Evolutionary conservation across 1,140 invertebrate species (phyloP).

Genomic region (Agrypnia vestita): DNA sequence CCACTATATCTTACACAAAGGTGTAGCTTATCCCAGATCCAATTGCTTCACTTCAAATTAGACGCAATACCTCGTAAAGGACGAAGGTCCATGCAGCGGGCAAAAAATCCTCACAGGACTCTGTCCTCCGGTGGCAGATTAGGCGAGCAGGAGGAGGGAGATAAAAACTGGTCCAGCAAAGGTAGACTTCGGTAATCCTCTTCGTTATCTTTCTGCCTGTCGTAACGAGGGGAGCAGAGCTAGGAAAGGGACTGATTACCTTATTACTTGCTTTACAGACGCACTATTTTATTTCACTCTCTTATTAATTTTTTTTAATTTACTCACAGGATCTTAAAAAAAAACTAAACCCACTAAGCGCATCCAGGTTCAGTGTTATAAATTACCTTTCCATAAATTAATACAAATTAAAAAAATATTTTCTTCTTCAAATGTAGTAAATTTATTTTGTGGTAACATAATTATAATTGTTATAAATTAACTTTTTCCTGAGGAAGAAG

Average conservation of each 20-base stretch:
- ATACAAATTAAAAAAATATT: too few relatives aligned
- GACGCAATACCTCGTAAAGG: conserved; percentile 61
- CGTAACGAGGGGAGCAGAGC: conserved; percentile 3
- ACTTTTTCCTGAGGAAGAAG: too few relatives aligned
- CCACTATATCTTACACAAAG: conserved; percentile 31
- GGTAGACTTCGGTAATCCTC: conserved; percentile 49
- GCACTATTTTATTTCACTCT: background rate
- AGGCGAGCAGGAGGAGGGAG: conserved; percentile 55
- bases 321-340: too few relatives aligned
- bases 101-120: conserved; percentile 44
- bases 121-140: conserved; percentile 51
- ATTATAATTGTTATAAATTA: too few relatives aligned
- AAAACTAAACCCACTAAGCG: too few relatives aligned
- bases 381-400: too few relatives aligned
- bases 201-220: conserved; percentile 56
- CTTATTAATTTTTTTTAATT: too few relatives aligned
- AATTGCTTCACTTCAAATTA: conserved; percentile 61
- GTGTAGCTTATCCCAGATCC: conserved; percentile 58
- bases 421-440: too few relatives aligned
- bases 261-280: background rate
- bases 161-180: conserved; percentile 56
- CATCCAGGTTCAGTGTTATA: too few relatives aligned
- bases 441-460: too few relatives aligned
- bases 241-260: conserved; percentile 36
- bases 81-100: conserved; percentile 52